These are phyloP conservation scores for Spilogale gracilis DNA, from an alignment of 2,113 vertebrate genomes.

Conservation along the genomic window DNA sequence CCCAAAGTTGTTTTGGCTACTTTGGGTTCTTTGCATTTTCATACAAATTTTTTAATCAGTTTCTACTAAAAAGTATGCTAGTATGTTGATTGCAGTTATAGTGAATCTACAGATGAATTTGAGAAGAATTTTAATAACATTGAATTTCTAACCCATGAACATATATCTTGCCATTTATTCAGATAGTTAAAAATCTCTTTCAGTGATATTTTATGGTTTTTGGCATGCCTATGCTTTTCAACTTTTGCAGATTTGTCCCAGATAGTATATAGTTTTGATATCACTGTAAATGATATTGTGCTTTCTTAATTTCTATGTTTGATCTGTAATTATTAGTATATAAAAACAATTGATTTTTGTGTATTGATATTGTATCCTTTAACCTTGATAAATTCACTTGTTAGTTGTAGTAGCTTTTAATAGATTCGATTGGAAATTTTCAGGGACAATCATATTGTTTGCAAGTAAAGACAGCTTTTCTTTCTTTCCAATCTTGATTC, in stretches of 20 bases:
- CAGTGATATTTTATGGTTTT: background rate
- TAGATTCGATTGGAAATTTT: background rate
- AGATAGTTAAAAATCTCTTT: background rate
- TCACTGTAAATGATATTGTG: background rate
- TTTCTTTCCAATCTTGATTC: background rate
- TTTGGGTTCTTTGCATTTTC: background rate
- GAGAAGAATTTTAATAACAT: background rate
- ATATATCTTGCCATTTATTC: background rate
- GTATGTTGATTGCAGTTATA: background rate
- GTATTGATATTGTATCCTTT: background rate
- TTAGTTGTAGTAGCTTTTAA: conserved; percentile 21
- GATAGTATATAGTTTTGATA: background rate
- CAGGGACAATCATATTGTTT: background rate
- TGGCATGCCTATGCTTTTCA: background rate
- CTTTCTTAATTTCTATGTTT: conserved; percentile 41
- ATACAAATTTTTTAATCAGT: conserved; percentile 2
- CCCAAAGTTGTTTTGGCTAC: background rate
- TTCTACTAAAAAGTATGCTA: background rate
- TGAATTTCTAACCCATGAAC: background rate
- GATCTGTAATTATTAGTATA: background rate
- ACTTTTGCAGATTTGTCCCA: background rate
- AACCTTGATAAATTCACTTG: background rate
- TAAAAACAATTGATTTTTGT: background rate
- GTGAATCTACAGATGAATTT: background rate
- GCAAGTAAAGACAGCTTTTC: background rate